phyloP scores from a whole-genome alignment of 2,113 vertebrate genomes.

The Laticauda laticaudata region DNA sequence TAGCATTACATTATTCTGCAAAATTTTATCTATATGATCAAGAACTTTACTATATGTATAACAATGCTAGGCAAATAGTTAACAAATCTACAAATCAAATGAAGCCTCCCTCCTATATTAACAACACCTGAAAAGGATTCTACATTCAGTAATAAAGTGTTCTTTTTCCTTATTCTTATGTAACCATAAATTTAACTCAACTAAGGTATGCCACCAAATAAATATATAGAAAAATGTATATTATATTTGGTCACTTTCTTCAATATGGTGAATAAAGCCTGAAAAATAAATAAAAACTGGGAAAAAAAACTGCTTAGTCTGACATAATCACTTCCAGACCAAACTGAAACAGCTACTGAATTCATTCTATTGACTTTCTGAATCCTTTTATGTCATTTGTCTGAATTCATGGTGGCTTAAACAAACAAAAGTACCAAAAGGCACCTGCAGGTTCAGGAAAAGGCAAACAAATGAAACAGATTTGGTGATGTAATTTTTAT shows the following conservation, averaged over 20 bases:
- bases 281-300: conserved; percentile 16
- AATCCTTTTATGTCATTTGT: conserved; percentile 40
- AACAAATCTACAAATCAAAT: background rate
- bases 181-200: background rate
- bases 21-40: background rate
- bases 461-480: rapidly evolving
- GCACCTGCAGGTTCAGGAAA: background rate
- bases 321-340: conserved; percentile 44
- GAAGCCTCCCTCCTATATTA: background rate
- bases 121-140: background rate
- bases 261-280: conserved; percentile 34
- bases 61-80: background rate
- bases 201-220: background rate
- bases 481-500: conserved; percentile 18
- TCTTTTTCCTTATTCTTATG: background rate
- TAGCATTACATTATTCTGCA: background rate
- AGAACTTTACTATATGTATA: background rate
- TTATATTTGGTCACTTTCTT: conserved; percentile 38
- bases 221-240: background rate
- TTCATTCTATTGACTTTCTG: conserved; percentile 53
- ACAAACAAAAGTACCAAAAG: conserved; percentile 33
- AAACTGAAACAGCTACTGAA: conserved; percentile 44
- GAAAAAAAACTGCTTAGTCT: background rate
- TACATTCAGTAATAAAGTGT: background rate
- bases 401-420: conserved; percentile 49